Base-by-base conservation (phyloP, 2,113 vertebrate species). In the Bubo bubo region DNA sequence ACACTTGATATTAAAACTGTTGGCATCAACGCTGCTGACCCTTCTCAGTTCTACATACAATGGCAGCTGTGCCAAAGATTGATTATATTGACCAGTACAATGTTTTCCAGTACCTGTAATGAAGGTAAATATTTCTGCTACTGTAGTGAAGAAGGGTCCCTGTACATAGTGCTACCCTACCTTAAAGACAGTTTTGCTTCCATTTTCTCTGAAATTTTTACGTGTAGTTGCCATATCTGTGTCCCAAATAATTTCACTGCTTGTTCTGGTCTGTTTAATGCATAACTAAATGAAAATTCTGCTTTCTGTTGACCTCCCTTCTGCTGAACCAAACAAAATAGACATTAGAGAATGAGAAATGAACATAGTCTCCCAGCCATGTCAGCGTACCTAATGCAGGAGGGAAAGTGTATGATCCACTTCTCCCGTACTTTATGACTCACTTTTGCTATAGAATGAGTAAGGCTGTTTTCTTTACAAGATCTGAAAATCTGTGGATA, bases 1-100 rank as follows among this genome's bases (percentile, higher is more conserved):
- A 90, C 86, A 85, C 27, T 95, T 97, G 96, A 77, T 96, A 97
- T 74, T 90, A 72, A 71, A 41, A 56, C 82, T 80, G 20, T 53
- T 92, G 92, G 27, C 81, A 86, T 41, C 37, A 17, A 53, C 1
- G 21, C 59, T 90, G 71, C 32, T 96, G 83, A 96, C 90, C 92
- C 82, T 53, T 93, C 83, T 76, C 59, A 30, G 59, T 30, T 84
- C 59, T 60, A 30, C 56, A 14, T 18, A 20, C 16, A 75, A 34
- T 5, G 4, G 23, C 30, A 79, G 47, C 84, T 72, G 68, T 60
- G 70, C 73, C 66, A 81, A 87, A 85, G 45, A 6, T 1, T 39
- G 60, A 39, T 71, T 34, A 34, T 47, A 10, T 35, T 60, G 52
- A 37, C 49, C 43, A 41, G 55, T 16, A 27, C 27, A 27, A 1